phyloP scores from a whole-genome alignment of 1,140 invertebrate species.

The Tribolium castaneum region DNA sequence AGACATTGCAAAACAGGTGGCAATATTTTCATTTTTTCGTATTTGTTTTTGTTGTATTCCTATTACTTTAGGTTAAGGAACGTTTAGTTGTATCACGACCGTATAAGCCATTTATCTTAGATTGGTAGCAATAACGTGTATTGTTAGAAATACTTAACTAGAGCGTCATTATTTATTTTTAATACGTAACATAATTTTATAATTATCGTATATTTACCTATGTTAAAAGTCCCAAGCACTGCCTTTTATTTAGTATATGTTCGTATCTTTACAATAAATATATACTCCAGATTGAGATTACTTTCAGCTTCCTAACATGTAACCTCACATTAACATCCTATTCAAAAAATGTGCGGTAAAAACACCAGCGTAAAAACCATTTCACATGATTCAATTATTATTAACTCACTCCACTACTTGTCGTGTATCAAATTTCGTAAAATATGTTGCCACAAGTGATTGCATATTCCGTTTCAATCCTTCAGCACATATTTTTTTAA shows the following conservation, averaged over 20 bases:
- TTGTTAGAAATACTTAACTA: neutral
- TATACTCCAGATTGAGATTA: neutral
- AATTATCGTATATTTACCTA: neutral
- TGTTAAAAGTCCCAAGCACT: neutral
- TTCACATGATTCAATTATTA: too few species aligned
- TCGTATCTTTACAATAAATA: neutral
- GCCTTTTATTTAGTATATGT: neutral
- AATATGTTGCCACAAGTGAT: too few species aligned
- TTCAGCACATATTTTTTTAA: too few species aligned
- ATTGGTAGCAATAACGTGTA: neutral
- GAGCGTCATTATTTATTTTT: slow-evolving; percentile 1
- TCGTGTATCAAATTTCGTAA: too few species aligned
- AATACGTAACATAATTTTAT: slow-evolving; percentile 6
- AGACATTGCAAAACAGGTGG: neutral
- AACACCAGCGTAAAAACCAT: too few species aligned
- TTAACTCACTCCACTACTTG: too few species aligned
- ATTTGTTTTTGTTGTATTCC: neutral
- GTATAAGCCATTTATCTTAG: neutral
- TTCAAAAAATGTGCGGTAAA: too few species aligned
- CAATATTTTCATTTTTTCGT: neutral
- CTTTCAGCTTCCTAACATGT: neutral
- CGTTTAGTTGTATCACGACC: neutral
- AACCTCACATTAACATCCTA: too few species aligned
- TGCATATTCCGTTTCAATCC: too few species aligned
- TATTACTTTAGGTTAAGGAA: neutral